phyloP scores from a whole-genome alignment of 1,140 invertebrate genomes.

The Neuroterus valhalla region DNA sequence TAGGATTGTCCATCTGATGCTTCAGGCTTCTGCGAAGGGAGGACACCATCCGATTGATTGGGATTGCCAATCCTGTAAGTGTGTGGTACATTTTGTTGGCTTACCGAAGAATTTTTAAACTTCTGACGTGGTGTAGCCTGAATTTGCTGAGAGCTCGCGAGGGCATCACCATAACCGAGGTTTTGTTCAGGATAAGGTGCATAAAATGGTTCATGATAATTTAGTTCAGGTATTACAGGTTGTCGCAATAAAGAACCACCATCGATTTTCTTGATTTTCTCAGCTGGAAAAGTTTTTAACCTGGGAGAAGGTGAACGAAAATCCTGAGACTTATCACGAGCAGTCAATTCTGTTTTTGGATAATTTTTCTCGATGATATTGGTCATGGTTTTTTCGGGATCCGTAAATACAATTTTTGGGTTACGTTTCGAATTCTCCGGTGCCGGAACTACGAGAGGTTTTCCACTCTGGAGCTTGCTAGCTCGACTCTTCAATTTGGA shows the following conservation, averaged over 20 bases:
- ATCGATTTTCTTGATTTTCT: constrained; percentile 51
- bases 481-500: too few relatives aligned
- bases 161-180: not conserved
- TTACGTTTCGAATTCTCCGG: not conserved
- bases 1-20: not conserved
- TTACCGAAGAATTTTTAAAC: constrained; percentile 9
- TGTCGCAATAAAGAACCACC: constrained; percentile 31
- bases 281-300: constrained; percentile 59
- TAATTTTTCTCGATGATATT: not conserved
- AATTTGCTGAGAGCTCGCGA: not conserved
- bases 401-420: not conserved
- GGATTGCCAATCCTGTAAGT: not conserved
- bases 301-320: constrained; percentile 46
- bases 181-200: not conserved
- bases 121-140: not conserved
- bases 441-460: not conserved
- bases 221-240: not conserved
- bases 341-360: constrained; percentile 53
- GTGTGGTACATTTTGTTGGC: not conserved
- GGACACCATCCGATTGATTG: not conserved
- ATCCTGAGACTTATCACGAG: constrained; percentile 45
- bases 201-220: not conserved
- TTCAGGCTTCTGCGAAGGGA: not conserved
- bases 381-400: not conserved
- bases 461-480: too few relatives aligned